A percentile compares a stretch with the other conserved stretches of the same genome.
These are phyloP conservation scores for Menidia beryllina DNA, from an alignment of 2,113 vertebrate genomes.

Conservation along the genomic window DNA sequence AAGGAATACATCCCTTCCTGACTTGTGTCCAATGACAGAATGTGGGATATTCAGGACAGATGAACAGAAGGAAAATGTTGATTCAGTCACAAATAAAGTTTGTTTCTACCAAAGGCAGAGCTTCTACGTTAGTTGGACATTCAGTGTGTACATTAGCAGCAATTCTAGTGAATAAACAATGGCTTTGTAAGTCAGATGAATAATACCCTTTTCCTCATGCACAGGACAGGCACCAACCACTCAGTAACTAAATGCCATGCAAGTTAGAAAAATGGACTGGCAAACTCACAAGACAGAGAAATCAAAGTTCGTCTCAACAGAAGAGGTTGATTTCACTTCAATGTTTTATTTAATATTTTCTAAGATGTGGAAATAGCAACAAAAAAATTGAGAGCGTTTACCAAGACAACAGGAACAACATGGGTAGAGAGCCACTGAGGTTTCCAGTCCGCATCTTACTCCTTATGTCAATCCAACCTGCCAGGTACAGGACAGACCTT, in stretches of 20 bases:
- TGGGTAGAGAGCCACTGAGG: constrained; percentile 76
- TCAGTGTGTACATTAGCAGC: constrained; percentile 81
- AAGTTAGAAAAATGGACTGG: constrained; percentile 74
- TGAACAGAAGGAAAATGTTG: constrained; percentile 5
- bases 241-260: constrained; percentile 69
- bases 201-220: constrained; percentile 71
- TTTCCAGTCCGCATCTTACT: constrained; percentile 55
- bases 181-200: constrained; percentile 71
- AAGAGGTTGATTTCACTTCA: constrained; percentile 83
- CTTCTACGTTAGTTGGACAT: constrained; percentile 74
- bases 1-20: constrained; percentile 27
- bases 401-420: constrained; percentile 82
- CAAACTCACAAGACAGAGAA: constrained; percentile 77
- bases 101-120: constrained; percentile 39
- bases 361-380: constrained; percentile 86
- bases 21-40: constrained; percentile 33
- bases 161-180: constrained; percentile 72
- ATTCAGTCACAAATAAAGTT: constrained; percentile 48
- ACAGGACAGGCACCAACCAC: constrained; percentile 67
- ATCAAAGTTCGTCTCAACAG: constrained; percentile 79
- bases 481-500: constrained; percentile 64
- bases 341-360: constrained; percentile 82
- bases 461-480: constrained; percentile 51
- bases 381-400: constrained; percentile 82
- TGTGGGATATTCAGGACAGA: constrained; percentile 24